Evolutionary conservation across 2,113 vertebrate species (phyloP).

Genomic region (Chaenocephalus aceratus): DNA sequence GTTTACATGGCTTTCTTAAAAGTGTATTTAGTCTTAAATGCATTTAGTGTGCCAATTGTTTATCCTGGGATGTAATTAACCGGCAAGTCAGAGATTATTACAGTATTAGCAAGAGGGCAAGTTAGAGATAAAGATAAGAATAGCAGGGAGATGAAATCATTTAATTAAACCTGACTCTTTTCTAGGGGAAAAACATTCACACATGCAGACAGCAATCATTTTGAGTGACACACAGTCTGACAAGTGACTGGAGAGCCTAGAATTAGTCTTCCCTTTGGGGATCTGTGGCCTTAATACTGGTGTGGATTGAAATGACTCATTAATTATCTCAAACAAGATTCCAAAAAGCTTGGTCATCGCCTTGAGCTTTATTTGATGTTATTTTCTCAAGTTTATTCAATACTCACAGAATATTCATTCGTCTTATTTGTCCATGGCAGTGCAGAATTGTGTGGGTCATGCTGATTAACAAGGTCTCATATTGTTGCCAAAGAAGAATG

Average conservation of each 20-base stretch:
- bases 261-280: constrained; percentile 69
- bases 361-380: constrained; percentile 6
- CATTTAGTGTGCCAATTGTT: constrained; percentile 59
- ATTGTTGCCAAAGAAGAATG: constrained; percentile 17
- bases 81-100: constrained; percentile 46
- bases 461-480: constrained; percentile 23
- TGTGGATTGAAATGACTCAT: constrained; percentile 66
- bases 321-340: constrained; percentile 56
- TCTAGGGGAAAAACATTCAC: constrained; percentile 8
- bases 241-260: constrained; percentile 65
- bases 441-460: constrained; percentile 2
- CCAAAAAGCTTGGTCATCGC: constrained; percentile 42
- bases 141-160: constrained; percentile 34
- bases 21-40: constrained; percentile 47
- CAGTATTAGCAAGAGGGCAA: constrained; percentile 39
- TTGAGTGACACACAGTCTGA: constrained; percentile 70
- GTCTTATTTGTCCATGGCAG: not conserved
- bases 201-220: constrained; percentile 56
- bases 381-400: constrained; percentile 12
- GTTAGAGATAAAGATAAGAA: constrained; percentile 32
- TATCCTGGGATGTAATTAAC: constrained; percentile 65
- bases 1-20: constrained; percentile 42
- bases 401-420: not conserved
- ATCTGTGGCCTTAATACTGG: constrained; percentile 73
- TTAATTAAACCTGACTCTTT: constrained; percentile 67